These are phyloP conservation scores for Merops nubicus DNA, from an alignment of 2,113 vertebrate species.

Conservation along the genomic window DNA sequence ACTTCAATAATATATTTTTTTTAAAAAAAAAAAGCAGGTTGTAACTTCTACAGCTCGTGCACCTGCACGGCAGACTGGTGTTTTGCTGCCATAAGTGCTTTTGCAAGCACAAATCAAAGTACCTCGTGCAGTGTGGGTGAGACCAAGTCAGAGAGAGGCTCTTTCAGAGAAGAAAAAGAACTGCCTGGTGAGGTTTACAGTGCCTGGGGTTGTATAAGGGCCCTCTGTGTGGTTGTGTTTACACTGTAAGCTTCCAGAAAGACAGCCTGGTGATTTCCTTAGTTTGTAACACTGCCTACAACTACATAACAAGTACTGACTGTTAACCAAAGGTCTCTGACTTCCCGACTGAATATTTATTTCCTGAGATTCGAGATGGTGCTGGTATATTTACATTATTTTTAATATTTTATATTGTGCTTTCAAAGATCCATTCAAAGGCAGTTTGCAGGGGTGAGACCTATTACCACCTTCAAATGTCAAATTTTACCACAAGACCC, in stretches of 20 bases:
- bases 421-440: neutral
- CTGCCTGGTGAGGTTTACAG: neutral
- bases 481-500: neutral
- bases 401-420: neutral
- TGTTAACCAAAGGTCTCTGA: neutral
- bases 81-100: neutral
- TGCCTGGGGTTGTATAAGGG: neutral
- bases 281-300: neutral
- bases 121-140: rapidly evolving
- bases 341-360: neutral
- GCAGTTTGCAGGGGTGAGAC: neutral
- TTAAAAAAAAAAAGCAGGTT: neutral
- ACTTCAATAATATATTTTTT: neutral
- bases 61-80: neutral
- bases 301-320: neutral
- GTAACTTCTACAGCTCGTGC: neutral
- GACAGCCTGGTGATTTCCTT: neutral
- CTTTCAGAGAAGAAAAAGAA: neutral
- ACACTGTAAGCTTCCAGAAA: neutral
- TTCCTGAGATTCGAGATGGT: neutral
- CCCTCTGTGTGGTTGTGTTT: neutral
- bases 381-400: neutral
- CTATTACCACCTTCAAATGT: neutral
- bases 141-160: neutral
- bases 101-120: neutral